Evolutionary conservation across 2,797 vertebrate genomes (phyloP).

Genomic region (Alca torda): DNA sequence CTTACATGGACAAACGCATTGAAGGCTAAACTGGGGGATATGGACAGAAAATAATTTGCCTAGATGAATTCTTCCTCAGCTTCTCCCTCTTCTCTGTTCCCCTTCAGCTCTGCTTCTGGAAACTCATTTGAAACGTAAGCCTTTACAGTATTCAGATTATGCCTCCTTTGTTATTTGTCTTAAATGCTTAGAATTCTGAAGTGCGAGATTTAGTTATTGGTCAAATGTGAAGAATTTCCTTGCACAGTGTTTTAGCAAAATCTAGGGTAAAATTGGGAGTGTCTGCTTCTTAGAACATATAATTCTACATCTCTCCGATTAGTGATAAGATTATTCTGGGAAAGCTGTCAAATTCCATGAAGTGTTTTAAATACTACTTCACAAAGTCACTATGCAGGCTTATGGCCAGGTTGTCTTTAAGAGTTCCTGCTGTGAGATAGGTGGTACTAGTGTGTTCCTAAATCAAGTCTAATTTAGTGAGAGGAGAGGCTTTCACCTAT

Average conservation of each 20-base stretch:
- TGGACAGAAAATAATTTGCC: background rate
- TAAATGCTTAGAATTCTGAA: background rate
- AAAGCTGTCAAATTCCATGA: background rate
- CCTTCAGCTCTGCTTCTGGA: background rate
- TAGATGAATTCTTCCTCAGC: background rate
- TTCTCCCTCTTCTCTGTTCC: background rate
- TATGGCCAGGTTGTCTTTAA: background rate
- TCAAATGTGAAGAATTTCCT: background rate
- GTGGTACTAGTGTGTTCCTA: background rate
- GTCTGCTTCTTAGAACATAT: background rate
- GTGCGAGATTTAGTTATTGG: background rate
- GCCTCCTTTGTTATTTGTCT: background rate
- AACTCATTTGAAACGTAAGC: background rate
- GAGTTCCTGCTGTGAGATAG: background rate
- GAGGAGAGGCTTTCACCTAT: background rate
- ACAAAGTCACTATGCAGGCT: fast-evolving
- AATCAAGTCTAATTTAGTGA: background rate
- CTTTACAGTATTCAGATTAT: background rate
- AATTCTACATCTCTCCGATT: background rate
- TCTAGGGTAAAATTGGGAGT: background rate
- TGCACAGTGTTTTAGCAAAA: background rate
- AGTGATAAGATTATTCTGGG: background rate
- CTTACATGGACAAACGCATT: background rate
- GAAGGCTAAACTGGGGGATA: background rate
- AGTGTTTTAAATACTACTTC: background rate